These are phyloP conservation scores for Pristionchus fissidentatus DNA, from an alignment of 2,888 invertebrate genomes.

Conservation along the genomic window DNA sequence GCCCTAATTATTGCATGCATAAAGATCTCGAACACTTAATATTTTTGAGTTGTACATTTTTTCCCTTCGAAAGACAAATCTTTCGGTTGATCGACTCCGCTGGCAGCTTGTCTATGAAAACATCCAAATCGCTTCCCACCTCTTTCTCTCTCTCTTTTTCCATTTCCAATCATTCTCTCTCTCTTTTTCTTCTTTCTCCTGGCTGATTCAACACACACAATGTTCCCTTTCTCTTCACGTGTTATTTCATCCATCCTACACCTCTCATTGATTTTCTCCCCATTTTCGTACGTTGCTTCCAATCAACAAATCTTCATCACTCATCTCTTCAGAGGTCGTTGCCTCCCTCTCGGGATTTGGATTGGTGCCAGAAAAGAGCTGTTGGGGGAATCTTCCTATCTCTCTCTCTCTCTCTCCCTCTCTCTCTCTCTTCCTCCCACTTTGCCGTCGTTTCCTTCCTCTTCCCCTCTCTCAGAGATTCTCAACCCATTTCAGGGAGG, in stretches of 20 bases:
- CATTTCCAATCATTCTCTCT: constrained; percentile 35
- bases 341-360: neutral
- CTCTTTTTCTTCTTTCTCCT: constrained; percentile 24
- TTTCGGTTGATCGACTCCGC: neutral
- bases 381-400: too few relatives aligned
- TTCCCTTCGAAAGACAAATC: neutral
- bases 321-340: neutral
- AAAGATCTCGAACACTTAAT: constrained; percentile 7
- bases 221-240: constrained; percentile 34
- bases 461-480: constrained; percentile 14
- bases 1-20: constrained; percentile 12
- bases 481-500: constrained; percentile 7
- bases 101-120: neutral
- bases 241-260: neutral
- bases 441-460: neutral
- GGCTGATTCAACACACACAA: constrained; percentile 34
- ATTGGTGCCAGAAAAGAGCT: neutral
- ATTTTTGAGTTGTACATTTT: neutral
- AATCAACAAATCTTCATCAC: neutral
- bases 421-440: constrained; percentile 10
- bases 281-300: neutral
- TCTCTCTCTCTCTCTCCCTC: neutral
- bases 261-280: neutral
- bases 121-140: neutral
- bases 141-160: neutral